These are phyloP conservation scores for Hesperophylax magnus DNA, from an alignment of 1,140 invertebrate genomes.

Conservation along the genomic window DNA sequence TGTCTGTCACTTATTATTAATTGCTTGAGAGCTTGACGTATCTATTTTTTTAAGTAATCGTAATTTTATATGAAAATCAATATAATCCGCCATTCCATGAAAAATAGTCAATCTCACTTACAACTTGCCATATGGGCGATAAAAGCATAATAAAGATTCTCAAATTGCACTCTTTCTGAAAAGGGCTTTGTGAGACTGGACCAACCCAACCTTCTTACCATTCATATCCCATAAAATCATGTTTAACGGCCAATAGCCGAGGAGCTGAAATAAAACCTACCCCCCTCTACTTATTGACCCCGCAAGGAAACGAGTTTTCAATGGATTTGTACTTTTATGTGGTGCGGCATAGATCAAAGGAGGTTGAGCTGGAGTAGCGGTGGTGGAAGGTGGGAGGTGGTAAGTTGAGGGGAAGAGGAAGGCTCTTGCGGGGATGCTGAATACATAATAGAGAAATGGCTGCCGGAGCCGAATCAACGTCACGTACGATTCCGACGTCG, in stretches of 20 bases:
- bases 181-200: slow-evolving; percentile 7
- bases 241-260: slow-evolving; percentile 50
- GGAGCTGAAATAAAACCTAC: slow-evolving; percentile 39
- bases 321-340: slow-evolving; percentile 49
- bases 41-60: no score
- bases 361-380: background rate
- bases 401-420: background rate
- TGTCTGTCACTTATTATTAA: no score
- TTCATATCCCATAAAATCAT: slow-evolving; percentile 54
- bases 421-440: background rate
- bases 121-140: background rate
- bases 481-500: background rate
- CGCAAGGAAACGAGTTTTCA: slow-evolving; percentile 49
- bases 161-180: slow-evolving; percentile 17
- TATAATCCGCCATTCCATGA: no score
- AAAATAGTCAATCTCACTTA: no score
- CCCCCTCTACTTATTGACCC: slow-evolving; percentile 42
- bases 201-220: slow-evolving; percentile 10
- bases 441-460: no score
- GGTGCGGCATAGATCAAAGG: slow-evolving; percentile 18
- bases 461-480: no score
- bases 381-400: background rate
- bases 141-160: slow-evolving; percentile 23
- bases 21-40: no score
- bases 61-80: no score